Percentiles rank a stretch among this genome's conserved stretches.
Conservation (phyloP, 2,113 vertebrate genomes). For the Vanacampus margaritifer region DNA sequence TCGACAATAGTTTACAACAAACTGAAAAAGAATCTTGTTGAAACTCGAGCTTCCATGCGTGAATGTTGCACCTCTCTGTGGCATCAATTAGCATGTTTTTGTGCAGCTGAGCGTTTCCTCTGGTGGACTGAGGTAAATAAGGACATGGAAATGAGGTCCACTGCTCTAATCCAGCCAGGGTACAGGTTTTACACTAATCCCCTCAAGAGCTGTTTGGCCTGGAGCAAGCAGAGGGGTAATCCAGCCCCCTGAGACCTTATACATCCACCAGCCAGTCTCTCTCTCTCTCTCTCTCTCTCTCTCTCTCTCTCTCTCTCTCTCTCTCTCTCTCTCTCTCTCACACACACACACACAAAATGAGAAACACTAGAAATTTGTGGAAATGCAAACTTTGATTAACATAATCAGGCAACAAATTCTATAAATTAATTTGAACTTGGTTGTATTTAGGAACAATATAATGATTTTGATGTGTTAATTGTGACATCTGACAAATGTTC, state of each 20-base stretch:
- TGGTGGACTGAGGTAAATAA: constrained; percentile 68
- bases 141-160: constrained; percentile 70
- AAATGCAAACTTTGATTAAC: constrained; percentile 40
- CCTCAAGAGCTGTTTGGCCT: constrained; percentile 72
- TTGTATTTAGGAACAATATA: constrained; percentile 11
- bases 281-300: neutral
- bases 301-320: constrained; percentile 18
- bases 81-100: constrained; percentile 74
- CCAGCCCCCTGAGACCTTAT: constrained; percentile 67
- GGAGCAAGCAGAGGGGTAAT: constrained; percentile 75
- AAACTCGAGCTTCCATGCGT: constrained; percentile 42
- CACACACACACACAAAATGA: neutral
- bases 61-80: constrained; percentile 44
- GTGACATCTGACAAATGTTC: neutral
- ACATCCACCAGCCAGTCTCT: constrained; percentile 48
- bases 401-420: constrained; percentile 25
- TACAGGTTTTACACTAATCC: constrained; percentile 74
- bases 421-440: constrained; percentile 21
- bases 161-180: constrained; percentile 71
- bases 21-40: constrained; percentile 41
- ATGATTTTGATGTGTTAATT: neutral
- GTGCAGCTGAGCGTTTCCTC: constrained; percentile 71
- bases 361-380: constrained; percentile 37
- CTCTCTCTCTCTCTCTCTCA: neutral
- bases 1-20: constrained; percentile 17